phyloP scores from a whole-genome alignment of 2,888 invertebrate genomes.

The Cinara cedri region DNA sequence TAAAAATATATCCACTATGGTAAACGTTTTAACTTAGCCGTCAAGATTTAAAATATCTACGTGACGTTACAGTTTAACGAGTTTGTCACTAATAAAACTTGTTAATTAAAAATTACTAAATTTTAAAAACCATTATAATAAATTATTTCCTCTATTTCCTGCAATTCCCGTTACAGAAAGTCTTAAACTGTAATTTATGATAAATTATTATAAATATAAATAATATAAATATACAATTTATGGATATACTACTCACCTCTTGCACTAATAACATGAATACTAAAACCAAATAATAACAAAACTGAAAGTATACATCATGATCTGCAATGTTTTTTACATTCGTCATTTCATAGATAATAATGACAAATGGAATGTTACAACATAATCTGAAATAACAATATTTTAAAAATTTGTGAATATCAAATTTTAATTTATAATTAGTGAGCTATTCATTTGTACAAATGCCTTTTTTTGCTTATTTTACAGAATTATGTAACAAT shows the following conservation, averaged over 20 bases:
- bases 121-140: too few species aligned
- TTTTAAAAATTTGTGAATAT: background rate
- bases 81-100: too few species aligned
- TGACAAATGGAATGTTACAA: conserved; percentile 23
- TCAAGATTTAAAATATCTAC: too few species aligned
- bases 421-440: background rate
- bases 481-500: background rate
- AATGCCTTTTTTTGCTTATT: background rate
- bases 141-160: too few species aligned
- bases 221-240: too few species aligned
- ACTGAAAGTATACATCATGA: background rate
- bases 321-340: background rate
- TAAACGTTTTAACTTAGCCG: too few species aligned
- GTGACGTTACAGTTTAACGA: too few species aligned
- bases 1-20: too few species aligned
- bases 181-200: too few species aligned
- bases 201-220: too few species aligned
- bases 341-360: conserved; percentile 22
- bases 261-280: background rate
- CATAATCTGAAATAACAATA: conserved; percentile 21
- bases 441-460: background rate
- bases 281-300: conserved; percentile 22
- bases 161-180: too few species aligned
- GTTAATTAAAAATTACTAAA: too few species aligned
- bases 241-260: conserved; percentile 26